Percentiles rank a stretch among this genome's conserved stretches.
These are phyloP conservation scores for Ranitomeya imitator DNA, from an alignment of 2,113 vertebrate genomes.

Conservation along the genomic window DNA sequence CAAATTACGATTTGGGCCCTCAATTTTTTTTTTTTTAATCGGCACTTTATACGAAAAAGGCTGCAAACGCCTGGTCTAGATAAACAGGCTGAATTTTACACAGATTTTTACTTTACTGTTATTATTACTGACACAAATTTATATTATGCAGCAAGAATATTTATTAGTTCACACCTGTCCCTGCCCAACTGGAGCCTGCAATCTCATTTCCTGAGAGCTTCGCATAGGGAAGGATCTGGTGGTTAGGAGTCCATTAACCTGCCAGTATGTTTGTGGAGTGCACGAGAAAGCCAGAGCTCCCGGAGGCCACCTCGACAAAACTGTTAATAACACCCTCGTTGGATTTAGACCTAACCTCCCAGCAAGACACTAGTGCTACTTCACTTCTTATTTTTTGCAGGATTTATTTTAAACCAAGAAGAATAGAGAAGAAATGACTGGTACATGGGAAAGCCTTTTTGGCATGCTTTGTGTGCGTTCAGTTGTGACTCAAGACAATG, in stretches of 20 bases:
- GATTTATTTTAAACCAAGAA: neutral
- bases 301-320: neutral
- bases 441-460: neutral
- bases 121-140: neutral
- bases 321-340: neutral
- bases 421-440: neutral
- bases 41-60: too few species aligned
- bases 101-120: neutral
- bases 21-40: too few species aligned
- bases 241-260: neutral
- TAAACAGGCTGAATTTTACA: neutral
- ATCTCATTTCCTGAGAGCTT: neutral
- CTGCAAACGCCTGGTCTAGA: neutral
- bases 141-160: neutral
- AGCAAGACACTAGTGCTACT: neutral
- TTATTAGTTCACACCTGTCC: neutral
- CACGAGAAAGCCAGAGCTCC: neutral
- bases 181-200: neutral
- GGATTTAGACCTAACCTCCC: neutral
- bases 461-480: constrained; percentile 27
- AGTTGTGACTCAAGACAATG: constrained; percentile 7
- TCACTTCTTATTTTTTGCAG: neutral
- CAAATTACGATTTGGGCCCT: too few species aligned
- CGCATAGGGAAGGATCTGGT: neutral
- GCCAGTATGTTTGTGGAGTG: neutral